Evolutionary conservation across 2,113 vertebrate species (phyloP).

Genomic region (Sorex fumeus): DNA sequence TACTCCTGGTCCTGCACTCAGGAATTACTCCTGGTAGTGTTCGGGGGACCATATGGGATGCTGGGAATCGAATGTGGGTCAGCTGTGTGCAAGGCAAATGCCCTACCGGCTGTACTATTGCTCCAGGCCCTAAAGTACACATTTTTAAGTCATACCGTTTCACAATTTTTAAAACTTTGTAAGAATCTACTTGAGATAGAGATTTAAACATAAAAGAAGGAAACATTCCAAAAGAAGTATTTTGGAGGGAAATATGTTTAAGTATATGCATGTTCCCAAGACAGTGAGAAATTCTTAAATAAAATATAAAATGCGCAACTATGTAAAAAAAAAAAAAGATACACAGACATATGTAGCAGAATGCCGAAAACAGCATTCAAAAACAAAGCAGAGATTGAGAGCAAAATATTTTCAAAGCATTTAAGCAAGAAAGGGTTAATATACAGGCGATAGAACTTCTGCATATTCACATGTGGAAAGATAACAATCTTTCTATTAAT

Average conservation of each 20-base stretch:
- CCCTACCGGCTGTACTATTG: too few relatives aligned
- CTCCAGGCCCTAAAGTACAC: too few relatives aligned
- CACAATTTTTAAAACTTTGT: not conserved
- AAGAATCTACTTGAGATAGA: not conserved
- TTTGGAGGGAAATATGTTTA: not conserved
- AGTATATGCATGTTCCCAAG: not conserved
- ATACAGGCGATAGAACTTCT: slow-evolving; percentile 17
- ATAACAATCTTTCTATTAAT: slow-evolving; percentile 4
- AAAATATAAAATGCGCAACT: not conserved
- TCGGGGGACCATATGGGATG: too few relatives aligned
- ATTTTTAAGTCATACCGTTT: slow-evolving; percentile 2
- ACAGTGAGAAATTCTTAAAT: slow-evolving; percentile 4
- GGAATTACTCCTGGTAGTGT: too few relatives aligned
- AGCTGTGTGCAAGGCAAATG: too few relatives aligned
- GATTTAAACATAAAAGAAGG: slow-evolving; percentile 1
- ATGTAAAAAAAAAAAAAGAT: slow-evolving; percentile 40
- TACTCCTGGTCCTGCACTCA: too few relatives aligned
- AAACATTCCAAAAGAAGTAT: slow-evolving; percentile 12
- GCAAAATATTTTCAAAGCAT: slow-evolving; percentile 34
- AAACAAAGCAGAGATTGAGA: slow-evolving; percentile 20
- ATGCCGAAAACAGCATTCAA: slow-evolving; percentile 44
- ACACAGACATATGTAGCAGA: slow-evolving; percentile 28
- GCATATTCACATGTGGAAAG: not conserved
- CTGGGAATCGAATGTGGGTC: too few relatives aligned
- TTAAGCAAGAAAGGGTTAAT: not conserved